Base-by-base conservation (phyloP, 2,888 invertebrate genomes). In the Rugalucina vietnamica region DNA sequence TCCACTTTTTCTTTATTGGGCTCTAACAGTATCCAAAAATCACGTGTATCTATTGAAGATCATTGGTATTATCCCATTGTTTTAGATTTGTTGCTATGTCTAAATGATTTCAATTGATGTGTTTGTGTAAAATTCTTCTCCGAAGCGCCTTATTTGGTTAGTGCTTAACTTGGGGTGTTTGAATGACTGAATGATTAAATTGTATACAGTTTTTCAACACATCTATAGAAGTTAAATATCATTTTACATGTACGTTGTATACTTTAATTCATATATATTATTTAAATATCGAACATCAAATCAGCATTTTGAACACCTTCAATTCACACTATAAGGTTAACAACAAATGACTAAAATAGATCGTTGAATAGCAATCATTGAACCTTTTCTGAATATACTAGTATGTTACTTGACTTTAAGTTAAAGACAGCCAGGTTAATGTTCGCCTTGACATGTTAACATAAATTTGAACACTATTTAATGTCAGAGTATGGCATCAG, bases 201-300 rank as follows among this genome's bases (percentile, higher is more conserved):
- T n/a, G n/a, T n/a, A 21, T 54, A 54, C 54, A 54, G n/a, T 54
- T 54, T 54, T 54, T 54, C 54, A 54, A 54, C 54, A n/a, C n/a
- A 54, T 54, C 14, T 43, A 43, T 12, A 54, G 54, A 54, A 54
- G 54, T 54, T 54, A 14, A 54, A n/a, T 54, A 54, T 54, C 54
- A 21, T 54, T 54, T 54, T 54, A 54, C 54, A 54, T 14, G 3
- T 54, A 8, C 54, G 21, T 54, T 4, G 12, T 54, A 54, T 54
- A 21, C 4, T 14, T 54, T 54, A 54, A 54, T 54, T 21, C 54
- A 54, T 18, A 54, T 4, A 54, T 54, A 54, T 54, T 54, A 18
- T 54, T 54, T 54, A 54, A 54, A 54, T 8, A 54, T 54, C 54
- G n/a, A 8, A 54, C 54, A 54, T 54, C 54, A 21, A 54, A 54